phyloP scores from a whole-genome alignment of 30 jellyfish, hydroid and myxozoan genomes.

The Turritopsis dohrnii region DNA sequence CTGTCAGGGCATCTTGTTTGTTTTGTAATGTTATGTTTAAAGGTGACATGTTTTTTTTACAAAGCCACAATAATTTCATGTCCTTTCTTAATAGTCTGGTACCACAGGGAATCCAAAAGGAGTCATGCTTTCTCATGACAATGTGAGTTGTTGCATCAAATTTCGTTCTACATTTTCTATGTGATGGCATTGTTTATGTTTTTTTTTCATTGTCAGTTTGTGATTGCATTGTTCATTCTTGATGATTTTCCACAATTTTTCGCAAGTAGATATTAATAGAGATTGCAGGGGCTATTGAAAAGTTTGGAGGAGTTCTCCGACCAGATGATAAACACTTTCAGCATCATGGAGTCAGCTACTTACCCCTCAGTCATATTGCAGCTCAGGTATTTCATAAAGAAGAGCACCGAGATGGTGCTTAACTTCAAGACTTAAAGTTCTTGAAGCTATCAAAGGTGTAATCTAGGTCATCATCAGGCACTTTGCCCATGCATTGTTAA shows the following conservation, averaged over 20 bases:
- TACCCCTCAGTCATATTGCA: constrained; percentile 95
- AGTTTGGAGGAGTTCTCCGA: background rate
- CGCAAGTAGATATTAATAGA: background rate
- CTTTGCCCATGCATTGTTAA: too few relatives aligned
- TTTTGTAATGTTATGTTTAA: too few relatives aligned
- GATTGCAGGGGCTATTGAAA: background rate
- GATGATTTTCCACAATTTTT: background rate
- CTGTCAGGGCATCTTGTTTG: too few relatives aligned
- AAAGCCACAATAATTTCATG: background rate
- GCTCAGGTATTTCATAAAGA: constrained; percentile 62
- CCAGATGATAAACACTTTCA: constrained; percentile 22
- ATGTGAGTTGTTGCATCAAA: constrained; percentile 41
- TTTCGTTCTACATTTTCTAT: background rate
- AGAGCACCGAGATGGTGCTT: background rate
- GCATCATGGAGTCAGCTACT: constrained; percentile 51
- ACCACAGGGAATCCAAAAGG: constrained; percentile 99
- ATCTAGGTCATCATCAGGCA: background rate
- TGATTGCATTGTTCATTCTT: too few relatives aligned
- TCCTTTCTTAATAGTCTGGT: constrained; percentile 66
- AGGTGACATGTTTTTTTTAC: background rate
- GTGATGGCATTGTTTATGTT: background rate
- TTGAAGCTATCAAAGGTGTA: background rate
- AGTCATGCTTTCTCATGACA: constrained; percentile 92
- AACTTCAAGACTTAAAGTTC: background rate
- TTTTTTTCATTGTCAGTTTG: background rate